phyloP scores from a whole-genome alignment of 2,888 invertebrate species.

The Ophraella communa region DNA sequence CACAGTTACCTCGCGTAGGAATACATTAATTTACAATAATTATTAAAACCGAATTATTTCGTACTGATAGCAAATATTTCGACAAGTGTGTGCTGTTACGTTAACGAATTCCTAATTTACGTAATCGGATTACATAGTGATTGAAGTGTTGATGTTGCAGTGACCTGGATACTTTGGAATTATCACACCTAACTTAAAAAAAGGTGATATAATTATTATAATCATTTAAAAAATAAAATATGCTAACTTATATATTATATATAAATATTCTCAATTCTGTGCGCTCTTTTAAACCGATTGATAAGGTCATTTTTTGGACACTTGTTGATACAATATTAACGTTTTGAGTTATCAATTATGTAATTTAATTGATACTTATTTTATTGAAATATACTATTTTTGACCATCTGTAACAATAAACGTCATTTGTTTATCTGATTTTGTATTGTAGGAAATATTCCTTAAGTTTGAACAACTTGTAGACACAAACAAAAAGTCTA shows the following conservation, averaged over 20 bases:
- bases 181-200: constrained; percentile 16
- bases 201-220: constrained; percentile 27
- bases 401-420: too few species aligned
- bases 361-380: neutral
- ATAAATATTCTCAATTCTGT: neutral
- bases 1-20: constrained; percentile 56
- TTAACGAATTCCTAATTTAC: constrained; percentile 28
- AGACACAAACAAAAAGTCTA: neutral
- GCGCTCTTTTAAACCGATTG: neutral
- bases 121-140: constrained; percentile 33
- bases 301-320: neutral
- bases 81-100: constrained; percentile 30
- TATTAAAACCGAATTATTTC: neutral
- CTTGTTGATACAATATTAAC: constrained; percentile 14
- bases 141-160: constrained; percentile 35
- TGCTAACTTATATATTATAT: too few species aligned
- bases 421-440: too few species aligned
- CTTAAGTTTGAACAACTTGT: neutral
- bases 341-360: neutral
- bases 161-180: constrained; percentile 37
- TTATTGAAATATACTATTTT: neutral
- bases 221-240: neutral
- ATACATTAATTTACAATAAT: neutral
- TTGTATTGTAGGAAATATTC: neutral
- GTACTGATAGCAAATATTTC: constrained; percentile 19